A percentile compares a stretch with the other conserved stretches of the same genome.
Conservation (phyloP, 2,888 invertebrate species). For the Protodeltote pygarga region DNA sequence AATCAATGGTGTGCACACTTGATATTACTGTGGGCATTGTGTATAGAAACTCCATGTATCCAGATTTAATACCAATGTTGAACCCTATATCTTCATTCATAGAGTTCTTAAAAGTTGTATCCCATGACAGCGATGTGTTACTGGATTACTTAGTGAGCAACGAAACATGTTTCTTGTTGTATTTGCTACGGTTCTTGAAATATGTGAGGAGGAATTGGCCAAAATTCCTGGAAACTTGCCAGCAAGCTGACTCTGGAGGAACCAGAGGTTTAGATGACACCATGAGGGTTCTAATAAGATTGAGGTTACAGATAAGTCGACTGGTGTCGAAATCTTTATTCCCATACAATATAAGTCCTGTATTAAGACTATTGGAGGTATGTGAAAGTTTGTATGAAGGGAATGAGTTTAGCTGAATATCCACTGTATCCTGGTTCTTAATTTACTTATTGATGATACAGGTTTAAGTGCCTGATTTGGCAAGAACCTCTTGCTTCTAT, state of each 20-base stretch:
- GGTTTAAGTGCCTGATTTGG: constrained; percentile 11
- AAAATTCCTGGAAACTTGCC: constrained; percentile 93
- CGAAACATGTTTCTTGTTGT: constrained; percentile 95
- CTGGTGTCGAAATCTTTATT: constrained; percentile 94
- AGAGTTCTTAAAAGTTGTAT: constrained; percentile 94
- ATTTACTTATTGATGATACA: constrained; percentile 13
- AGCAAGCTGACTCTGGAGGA: constrained; percentile 86
- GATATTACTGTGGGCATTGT: constrained; percentile 95
- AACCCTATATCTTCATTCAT: constrained; percentile 95
- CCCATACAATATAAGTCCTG: constrained; percentile 96
- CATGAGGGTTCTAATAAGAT: constrained; percentile 93
- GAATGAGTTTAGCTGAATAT: constrained; percentile 91
- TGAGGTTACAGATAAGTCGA: constrained; percentile 93
- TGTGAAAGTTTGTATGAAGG: constrained; percentile 95
- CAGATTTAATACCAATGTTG: constrained; percentile 92
- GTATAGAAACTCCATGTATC: constrained; percentile 92
- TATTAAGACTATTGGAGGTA: constrained; percentile 92
- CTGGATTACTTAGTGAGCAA: constrained; percentile 95
- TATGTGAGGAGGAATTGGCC: constrained; percentile 94
- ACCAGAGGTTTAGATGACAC: constrained; percentile 91
- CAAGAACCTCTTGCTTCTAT: too few species aligned
- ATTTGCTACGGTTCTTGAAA: constrained; percentile 93
- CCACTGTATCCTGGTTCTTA: constrained; percentile 10
- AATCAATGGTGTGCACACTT: constrained; percentile 96
- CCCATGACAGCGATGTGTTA: constrained; percentile 92